phyloP scores from a whole-genome alignment of 2,113 vertebrate genomes.

The Myotis davidii region DNA sequence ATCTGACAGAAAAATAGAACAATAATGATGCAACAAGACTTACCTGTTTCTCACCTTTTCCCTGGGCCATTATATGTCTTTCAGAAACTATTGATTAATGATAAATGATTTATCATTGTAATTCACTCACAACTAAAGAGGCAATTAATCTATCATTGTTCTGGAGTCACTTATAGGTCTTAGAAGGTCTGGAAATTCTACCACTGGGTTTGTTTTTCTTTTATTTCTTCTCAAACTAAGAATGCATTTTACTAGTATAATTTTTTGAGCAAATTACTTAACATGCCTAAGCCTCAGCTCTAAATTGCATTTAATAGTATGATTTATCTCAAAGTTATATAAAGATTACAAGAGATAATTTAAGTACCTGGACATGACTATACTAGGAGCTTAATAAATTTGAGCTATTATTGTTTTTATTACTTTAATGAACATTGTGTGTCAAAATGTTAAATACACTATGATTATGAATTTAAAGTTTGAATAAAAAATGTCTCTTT shows the following conservation, averaged over 20 bases:
- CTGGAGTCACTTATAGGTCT: background rate
- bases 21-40: background rate
- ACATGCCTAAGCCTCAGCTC: background rate
- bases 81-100: background rate
- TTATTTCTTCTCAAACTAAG: background rate
- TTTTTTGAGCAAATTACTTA: background rate
- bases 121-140: background rate
- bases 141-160: background rate
- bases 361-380: background rate
- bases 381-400: background rate
- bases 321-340: background rate
- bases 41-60: background rate
- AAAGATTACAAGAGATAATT: background rate
- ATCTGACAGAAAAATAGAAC: background rate
- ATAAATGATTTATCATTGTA: background rate
- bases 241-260: background rate
- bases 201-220: background rate
- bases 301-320: background rate
- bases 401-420: background rate
- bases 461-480: background rate
- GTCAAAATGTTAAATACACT: background rate
- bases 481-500: background rate
- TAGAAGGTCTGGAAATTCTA: background rate
- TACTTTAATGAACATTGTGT: background rate
- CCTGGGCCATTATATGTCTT: fast-evolving